Conservation (phyloP, 92 coral and sea anemone genomes). For the Pocillopora meandrina region DNA sequence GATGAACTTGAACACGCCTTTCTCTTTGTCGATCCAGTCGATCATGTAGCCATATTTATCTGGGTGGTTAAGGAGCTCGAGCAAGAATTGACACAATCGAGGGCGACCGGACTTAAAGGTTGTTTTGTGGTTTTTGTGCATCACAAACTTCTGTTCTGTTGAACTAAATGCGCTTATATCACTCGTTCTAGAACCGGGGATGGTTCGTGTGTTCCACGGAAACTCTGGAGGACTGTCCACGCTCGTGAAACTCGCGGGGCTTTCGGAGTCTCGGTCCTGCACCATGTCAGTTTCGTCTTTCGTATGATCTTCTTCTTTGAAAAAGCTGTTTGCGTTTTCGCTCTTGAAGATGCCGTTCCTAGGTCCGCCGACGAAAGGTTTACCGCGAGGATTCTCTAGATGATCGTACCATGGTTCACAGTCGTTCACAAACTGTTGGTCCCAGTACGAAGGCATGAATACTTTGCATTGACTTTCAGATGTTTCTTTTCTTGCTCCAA, state of each 20-base stretch:
- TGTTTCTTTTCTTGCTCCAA: conserved; percentile 27
- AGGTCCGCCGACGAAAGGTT: conserved; percentile 12
- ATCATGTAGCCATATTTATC: conserved; percentile 85
- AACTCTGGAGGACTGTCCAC: conserved; percentile 41
- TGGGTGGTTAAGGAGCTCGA: conserved; percentile 81
- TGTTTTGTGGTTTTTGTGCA: conserved; percentile 48
- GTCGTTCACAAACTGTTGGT: conserved; percentile 43
- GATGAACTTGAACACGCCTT: conserved; percentile 91
- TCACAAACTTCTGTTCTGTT: conserved; percentile 31
- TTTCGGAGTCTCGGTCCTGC: conserved; percentile 44
- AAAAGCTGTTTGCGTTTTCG: conserved; percentile 10
- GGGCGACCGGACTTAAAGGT: conserved; percentile 85
- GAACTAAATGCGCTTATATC: conserved; percentile 23
- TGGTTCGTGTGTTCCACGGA: conserved; percentile 28
- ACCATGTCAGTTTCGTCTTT: conserved; percentile 24
- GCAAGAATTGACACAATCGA: conserved; percentile 90
- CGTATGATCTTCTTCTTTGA: conserved; percentile 20
- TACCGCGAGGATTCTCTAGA: conserved; percentile 18
- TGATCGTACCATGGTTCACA: conserved; percentile 40
- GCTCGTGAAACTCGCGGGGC: conserved; percentile 46
- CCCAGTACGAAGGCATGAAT: conserved; percentile 45
- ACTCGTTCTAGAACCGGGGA: not conserved
- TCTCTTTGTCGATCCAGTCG: conserved; percentile 96
- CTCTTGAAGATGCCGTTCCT: conserved; percentile 11
- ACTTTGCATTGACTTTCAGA: conserved; percentile 45